Base-by-base conservation (phyloP, 1,140 invertebrate genomes). In the Macrosteles quadrilineatus region DNA sequence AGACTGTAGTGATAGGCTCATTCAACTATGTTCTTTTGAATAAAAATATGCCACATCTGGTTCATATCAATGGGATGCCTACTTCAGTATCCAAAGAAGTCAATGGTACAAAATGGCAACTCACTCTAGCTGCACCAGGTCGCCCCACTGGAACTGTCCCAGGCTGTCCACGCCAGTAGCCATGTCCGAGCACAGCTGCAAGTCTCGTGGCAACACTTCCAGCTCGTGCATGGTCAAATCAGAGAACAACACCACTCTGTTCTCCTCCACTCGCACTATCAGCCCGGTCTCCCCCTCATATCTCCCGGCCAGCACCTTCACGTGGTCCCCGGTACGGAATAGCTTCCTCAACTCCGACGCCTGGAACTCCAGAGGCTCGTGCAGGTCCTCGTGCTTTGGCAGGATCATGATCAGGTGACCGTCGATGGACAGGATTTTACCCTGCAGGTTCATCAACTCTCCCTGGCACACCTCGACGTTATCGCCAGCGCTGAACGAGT, bases 71-170 rank as follows among this genome's bases (percentile, higher is more conserved):
- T n/a, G n/a, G n/a, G n/a, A n/a, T n/a, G n/a, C n/a, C n/a, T n/a
- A n/a, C n/a, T n/a, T n/a, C n/a, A n/a, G n/a, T n/a, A n/a, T n/a
- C n/a, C n/a, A n/a, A n/a, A n/a, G n/a, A n/a, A n/a, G n/a, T n/a
- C n/a, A n/a, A n/a, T n/a, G n/a, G n/a, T n/a, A n/a, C n/a, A n/a
- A n/a, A n/a, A n/a, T n/a, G n/a, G 32, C 14, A 47, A 84, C 87
- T 84, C 76, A 91, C 90, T 97, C 97, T 4, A 98, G 79, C 78
- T 96, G 92, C 0, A 99, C 97, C 73, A 99, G 84, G 81, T 99
- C 97, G 17, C 97, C 97, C 92, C 95, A 99, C 82, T 98, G 96
- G 78, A 96, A 99, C 81, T 98, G 96, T 1, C 98, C 98, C 29
- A 98, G 83, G 12, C 93, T 95, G 79, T 99, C 98, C 0, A 99